Percentiles rank a stretch among this genome's conserved stretches.
Conservation (phyloP, 2,113 vertebrate species). For the Spizaetus ornatus region DNA sequence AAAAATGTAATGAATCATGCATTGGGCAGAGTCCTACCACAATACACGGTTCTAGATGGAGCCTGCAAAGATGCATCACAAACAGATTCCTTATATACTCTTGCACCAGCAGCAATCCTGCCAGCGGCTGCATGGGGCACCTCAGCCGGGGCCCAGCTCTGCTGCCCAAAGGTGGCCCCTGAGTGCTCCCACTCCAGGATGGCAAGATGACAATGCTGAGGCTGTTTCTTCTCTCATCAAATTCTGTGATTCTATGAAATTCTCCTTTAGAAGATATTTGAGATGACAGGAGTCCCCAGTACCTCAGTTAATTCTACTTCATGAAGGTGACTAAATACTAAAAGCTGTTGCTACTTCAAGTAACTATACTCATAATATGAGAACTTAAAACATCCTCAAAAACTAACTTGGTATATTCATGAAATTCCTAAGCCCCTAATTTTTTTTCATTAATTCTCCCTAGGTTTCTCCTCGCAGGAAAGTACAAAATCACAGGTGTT, state of each 20-base stretch:
- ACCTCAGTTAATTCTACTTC: background rate
- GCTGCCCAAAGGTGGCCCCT: background rate
- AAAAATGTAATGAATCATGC: background rate
- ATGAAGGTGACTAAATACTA: background rate
- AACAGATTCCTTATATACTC: background rate
- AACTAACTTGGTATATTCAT: background rate
- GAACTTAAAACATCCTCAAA: background rate
- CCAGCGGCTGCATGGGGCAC: rapidly evolving
- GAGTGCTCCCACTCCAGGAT: background rate
- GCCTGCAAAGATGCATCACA: background rate
- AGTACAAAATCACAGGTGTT: background rate
- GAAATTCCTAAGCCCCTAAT: background rate
- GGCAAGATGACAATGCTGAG: background rate
- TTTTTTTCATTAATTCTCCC: background rate
- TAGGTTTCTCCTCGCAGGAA: background rate
- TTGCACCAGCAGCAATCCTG: background rate
- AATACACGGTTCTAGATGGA: rapidly evolving
- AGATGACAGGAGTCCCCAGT: background rate
- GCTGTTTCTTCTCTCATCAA: background rate
- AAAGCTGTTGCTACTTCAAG: background rate
- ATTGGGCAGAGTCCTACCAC: background rate
- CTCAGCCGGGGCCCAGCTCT: background rate
- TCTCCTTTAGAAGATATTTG: background rate
- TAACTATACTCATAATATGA: background rate
- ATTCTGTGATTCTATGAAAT: background rate